Evolutionary conservation across 1,140 invertebrate species (phyloP), one percentile per base, ranked within the genome.

Genomic region (Mycetomoellerius zeteki): DNA sequence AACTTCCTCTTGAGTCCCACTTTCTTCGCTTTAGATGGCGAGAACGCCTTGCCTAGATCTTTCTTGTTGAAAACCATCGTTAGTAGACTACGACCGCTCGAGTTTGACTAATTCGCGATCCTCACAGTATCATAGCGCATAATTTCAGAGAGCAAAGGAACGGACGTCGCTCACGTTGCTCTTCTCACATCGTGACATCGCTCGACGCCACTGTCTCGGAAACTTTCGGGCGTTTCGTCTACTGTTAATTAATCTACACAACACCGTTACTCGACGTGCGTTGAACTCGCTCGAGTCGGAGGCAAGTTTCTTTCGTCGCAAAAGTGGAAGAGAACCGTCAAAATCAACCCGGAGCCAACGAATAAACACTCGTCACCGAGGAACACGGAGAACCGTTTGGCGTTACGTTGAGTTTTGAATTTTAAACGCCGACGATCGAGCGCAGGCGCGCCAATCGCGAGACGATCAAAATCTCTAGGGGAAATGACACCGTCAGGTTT

Each of bases 11-110:
- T 93, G n/a, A 50, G 7, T 12, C 72, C 0, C 91, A 50, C 82
- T 86, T 92, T 88, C 88, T 0, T 93, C 0, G 77, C 24, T 89
- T 92, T 95, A 8, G 69, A 92, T 6, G 93, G 93, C 64, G 94
- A 94, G 72, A 94, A 92, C 43, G 91, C 88, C 67, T 93, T 94
- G 14, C 88, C 89, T 37, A 93, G 69, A 82, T 94, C 92, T 72
- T 84, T 93, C 62, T 92, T 94, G 65, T 93, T 94, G 58, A 92
- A 92, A 21, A 95, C 94, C 93, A 94, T 95, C 19, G 8, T 58
- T 58, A 33, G 14, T 27, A 21, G 50, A 2, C 60, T 56, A 21
- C 24, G 1, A 65, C n/a, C 33, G 14, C 1, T 12, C 19, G 4
- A 69, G 14, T 69, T 47, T 52, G 21, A 80, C 16, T 24, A 8